Conservation (phyloP, 2,113 vertebrate species). For the Pogona vitticeps region DNA sequence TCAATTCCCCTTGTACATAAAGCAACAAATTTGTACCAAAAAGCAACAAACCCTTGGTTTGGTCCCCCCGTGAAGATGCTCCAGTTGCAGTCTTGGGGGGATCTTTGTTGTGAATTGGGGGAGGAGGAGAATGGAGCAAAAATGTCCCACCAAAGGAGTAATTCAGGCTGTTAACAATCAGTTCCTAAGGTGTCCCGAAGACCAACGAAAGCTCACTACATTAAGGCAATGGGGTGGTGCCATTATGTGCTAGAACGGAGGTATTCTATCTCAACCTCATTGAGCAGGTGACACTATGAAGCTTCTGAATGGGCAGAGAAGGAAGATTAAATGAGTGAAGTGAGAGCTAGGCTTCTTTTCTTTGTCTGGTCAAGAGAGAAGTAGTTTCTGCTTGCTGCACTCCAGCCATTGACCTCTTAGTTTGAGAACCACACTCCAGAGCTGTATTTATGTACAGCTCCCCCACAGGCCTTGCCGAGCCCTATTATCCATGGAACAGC, state of each 20-base stretch:
- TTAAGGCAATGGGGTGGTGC: not conserved
- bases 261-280: not conserved
- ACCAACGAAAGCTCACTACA: not conserved
- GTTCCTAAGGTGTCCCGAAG: too few relatives aligned
- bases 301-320: too few relatives aligned
- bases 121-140: too few relatives aligned
- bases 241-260: not conserved
- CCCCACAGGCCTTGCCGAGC: not conserved
- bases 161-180: too few relatives aligned
- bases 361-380: not conserved
- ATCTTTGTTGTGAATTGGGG: too few relatives aligned
- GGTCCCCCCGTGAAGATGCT: too few relatives aligned
- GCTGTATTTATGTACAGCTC: not conserved
- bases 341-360: not conserved
- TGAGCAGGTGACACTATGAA: too few relatives aligned
- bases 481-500: not conserved
- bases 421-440: not conserved
- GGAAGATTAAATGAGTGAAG: not conserved
- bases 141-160: too few relatives aligned
- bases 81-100: too few relatives aligned
- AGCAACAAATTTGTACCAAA: too few relatives aligned
- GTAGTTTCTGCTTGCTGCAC: not conserved
- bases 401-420: not conserved
- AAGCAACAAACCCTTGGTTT: too few relatives aligned
- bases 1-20: too few relatives aligned